A percentile compares a stretch with the other conserved stretches of the same genome.
These are phyloP conservation scores for Bombus affinis DNA, from an alignment of 1,140 invertebrate genomes.

Conservation along the genomic window DNA sequence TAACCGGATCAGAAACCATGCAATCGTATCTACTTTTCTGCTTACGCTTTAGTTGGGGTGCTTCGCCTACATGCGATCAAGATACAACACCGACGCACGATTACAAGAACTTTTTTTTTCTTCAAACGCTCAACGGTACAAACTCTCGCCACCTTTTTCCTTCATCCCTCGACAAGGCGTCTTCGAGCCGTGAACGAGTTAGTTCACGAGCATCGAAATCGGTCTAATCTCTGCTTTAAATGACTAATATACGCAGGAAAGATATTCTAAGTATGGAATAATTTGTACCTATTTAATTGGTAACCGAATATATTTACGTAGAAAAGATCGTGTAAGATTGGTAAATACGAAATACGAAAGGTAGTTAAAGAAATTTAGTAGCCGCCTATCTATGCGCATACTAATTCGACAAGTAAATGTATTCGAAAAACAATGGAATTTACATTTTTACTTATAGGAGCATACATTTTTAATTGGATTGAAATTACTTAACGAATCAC, in stretches of 20 bases:
- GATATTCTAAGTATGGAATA: neutral
- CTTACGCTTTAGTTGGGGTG: constrained; percentile 79
- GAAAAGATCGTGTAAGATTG: too few species aligned
- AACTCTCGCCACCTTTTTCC: neutral
- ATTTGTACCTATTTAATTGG: neutral
- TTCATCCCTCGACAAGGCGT: neutral
- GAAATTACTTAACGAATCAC: too few species aligned
- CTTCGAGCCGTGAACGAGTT: neutral
- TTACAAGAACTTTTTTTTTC: constrained; percentile 34
- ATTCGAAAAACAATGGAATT: neutral
- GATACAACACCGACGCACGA: constrained; percentile 43
- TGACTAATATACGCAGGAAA: neutral
- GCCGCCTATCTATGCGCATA: neutral
- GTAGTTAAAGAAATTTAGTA: neutral
- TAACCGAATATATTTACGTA: too few species aligned
- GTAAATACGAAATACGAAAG: too few species aligned
- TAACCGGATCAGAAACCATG: constrained; percentile 83
- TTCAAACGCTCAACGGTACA: neutral
- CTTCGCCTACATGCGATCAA: constrained; percentile 74
- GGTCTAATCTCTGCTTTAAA: neutral
- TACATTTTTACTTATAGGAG: neutral
- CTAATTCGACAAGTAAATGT: neutral
- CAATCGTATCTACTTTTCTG: constrained; percentile 81
- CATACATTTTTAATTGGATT: neutral
- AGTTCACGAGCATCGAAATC: neutral